Percentiles rank a stretch among this genome's conserved stretches.
Evolutionary conservation across 2,113 vertebrate genomes (phyloP).

Genomic region (Gorilla gorilla): DNA sequence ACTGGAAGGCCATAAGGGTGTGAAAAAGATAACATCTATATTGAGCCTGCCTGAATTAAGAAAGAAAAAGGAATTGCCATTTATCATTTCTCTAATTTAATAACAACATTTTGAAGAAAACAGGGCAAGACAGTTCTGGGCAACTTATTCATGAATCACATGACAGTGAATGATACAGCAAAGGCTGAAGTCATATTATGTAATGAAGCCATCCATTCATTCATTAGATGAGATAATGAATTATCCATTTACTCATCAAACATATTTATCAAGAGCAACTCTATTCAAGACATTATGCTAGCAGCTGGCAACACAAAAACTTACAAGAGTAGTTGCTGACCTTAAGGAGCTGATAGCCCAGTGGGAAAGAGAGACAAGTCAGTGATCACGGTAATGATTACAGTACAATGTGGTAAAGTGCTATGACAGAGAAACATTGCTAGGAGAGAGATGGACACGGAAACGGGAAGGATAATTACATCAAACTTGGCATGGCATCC

Average conservation of each 20-base stretch:
- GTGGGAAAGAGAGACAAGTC: neutral
- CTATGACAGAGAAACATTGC: neutral
- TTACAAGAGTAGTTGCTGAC: neutral
- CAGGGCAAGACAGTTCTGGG: constrained; percentile 36
- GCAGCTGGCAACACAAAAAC: neutral
- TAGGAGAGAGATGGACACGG: neutral
- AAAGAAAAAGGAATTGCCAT: constrained; percentile 34
- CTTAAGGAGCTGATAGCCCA: neutral
- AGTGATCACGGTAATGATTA: neutral
- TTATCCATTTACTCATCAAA: constrained; percentile 22
- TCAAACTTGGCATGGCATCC: neutral
- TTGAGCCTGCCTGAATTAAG: neutral
- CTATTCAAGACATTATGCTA: neutral
- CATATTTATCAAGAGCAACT: neutral
- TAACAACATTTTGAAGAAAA: constrained; percentile 67
- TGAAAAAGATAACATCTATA: neutral
- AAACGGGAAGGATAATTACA: neutral
- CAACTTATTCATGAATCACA: constrained; percentile 56
- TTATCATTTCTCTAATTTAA: constrained; percentile 39
- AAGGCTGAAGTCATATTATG: constrained; percentile 16
- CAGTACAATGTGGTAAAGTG: neutral
- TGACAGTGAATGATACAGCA: constrained; percentile 9
- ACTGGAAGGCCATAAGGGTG: neutral
- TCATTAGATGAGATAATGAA: constrained; percentile 51
- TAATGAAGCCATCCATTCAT: constrained; percentile 39